Percentiles rank a stretch among this genome's conserved stretches.
Conservation (phyloP, 2,888 invertebrate genomes). For the Ischnura elegans region DNA sequence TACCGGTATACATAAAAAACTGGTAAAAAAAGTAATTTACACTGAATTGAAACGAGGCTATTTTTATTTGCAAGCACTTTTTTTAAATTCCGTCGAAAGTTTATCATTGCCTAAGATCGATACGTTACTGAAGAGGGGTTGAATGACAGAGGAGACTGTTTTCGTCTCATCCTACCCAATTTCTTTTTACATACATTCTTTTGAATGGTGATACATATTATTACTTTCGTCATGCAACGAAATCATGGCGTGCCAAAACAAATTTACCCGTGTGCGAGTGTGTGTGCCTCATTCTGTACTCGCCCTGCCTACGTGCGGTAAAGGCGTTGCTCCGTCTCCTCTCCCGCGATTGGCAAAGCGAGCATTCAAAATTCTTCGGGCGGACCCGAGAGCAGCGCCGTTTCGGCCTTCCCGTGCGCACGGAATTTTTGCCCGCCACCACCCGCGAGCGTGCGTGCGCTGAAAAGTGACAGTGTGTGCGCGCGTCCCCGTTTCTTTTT, state of each 20-base stretch:
- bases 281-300: neutral
- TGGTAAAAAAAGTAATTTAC: no score
- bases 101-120: no score
- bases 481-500: slow-evolving; percentile 18
- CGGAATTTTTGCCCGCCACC: neutral
- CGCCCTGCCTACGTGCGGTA: neutral
- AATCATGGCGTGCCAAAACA: neutral
- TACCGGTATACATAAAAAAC: no score
- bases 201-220: no score
- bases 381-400: neutral
- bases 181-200: no score
- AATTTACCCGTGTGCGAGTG: neutral
- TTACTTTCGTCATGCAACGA: no score
- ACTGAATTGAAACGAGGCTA: no score
- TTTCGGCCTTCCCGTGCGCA: neutral
- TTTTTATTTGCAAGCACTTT: no score
- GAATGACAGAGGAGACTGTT: no score
- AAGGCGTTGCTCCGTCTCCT: neutral
- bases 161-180: no score
- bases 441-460: neutral
- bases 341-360: slow-evolving; percentile 1
- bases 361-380: slow-evolving; percentile 5
- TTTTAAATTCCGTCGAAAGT: no score
- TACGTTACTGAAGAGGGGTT: no score
- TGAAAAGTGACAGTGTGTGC: neutral